Base-by-base conservation (phyloP, 2,888 invertebrate species). In the Mactromeris polynyma region DNA sequence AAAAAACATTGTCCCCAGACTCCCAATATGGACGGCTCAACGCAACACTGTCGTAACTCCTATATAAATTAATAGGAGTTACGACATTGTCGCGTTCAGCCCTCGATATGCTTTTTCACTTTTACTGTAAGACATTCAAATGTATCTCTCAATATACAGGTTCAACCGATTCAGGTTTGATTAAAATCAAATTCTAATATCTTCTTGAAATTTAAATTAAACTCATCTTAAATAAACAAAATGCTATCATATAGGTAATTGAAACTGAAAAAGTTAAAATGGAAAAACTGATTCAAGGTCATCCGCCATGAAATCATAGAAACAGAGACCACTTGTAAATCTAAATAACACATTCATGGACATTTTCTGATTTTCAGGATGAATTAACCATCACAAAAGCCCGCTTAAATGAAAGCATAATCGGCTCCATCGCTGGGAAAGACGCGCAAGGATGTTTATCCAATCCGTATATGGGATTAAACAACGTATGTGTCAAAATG, bases 361-460 rank as follows among this genome's bases (percentile, higher is more conserved):
- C 84, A 84, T 84, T 77, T 77, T 54, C 51, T 38, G 36, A 54
- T 54, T 84, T 84, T 84, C 84, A 84, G 31, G 78, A 51, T 38
- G 78, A 84, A 38, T 58, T 77, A 33, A 38, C 54, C 1, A n/a
- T n/a, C 78, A 78, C 54, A 78, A 84, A 84, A 84, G 77, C 21
- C n/a, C 6, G 46, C 73, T 69, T 84, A 83, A 26, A 36, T 14
- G 26, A 46, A 38, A n/a, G 38, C 36, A 38, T 58, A 14, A 81
- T 33, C 31, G 26, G 81, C 58, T 83, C 26, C 14, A 40, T 38
- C 26, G 38, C 7, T 7, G 81, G 33, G 31, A 54, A 64, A 82
- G 51, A 82, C 19, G 54, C n/a, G 38, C 21, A 82, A 64, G 38
- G 26, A 31, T 21, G 51, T 82, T 64, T 36, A 38, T 26, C 26